phyloP scores from a whole-genome alignment of 2,113 vertebrate species.

The Gallinago media region DNA sequence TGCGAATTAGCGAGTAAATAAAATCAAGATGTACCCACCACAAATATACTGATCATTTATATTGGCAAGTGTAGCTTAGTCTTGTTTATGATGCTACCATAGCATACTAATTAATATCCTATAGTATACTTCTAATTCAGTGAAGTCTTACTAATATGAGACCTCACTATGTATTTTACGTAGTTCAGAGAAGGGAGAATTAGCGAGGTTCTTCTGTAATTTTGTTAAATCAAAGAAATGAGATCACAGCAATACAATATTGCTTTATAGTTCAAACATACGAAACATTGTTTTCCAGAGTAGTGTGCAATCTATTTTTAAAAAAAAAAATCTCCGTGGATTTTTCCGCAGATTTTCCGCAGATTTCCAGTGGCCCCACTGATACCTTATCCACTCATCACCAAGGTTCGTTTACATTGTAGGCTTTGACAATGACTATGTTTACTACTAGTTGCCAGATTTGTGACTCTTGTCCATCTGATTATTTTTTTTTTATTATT shows the following conservation, averaged over 20 bases:
- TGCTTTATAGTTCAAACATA: constrained; percentile 68
- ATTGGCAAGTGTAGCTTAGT: constrained; percentile 72
- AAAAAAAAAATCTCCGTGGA: constrained; percentile 81
- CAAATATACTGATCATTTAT: background rate
- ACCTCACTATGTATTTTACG: constrained; percentile 31
- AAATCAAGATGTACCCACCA: constrained; percentile 28
- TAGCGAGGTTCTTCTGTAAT: constrained; percentile 78
- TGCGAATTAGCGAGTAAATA: constrained; percentile 76
- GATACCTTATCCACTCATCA: constrained; percentile 87
- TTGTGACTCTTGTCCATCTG: constrained; percentile 76
- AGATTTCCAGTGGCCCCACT: constrained; percentile 86
- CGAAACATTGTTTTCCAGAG: constrained; percentile 70
- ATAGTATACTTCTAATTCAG: constrained; percentile 29
- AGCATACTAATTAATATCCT: constrained; percentile 53
- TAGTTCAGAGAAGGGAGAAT: constrained; percentile 74
- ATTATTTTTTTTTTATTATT: constrained; percentile 42
- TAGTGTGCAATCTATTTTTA: constrained; percentile 73
- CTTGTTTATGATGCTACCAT: constrained; percentile 1
- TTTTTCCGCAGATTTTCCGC: constrained; percentile 86
- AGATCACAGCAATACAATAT: constrained; percentile 65
- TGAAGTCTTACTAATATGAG: constrained; percentile 64
- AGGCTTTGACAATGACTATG: constrained; percentile 72
- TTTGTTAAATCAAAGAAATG: constrained; percentile 70
- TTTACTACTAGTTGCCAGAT: constrained; percentile 73
- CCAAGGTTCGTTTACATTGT: constrained; percentile 83